Base-by-base conservation (phyloP, 2,888 invertebrate genomes). In the Eudemis profundana region DNA sequence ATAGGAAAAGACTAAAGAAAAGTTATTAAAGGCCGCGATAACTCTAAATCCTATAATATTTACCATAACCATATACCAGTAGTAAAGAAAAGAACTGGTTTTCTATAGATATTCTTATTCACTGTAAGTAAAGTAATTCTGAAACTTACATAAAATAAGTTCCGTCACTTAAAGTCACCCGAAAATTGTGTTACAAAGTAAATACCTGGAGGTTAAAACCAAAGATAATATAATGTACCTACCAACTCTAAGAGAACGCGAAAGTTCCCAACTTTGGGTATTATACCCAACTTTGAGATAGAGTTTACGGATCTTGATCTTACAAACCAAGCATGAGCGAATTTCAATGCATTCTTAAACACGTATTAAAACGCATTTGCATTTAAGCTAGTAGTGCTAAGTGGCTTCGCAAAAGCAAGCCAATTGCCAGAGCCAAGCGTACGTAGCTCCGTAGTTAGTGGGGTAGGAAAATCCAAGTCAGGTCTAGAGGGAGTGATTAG, bases 401-500 rank as follows among this genome's bases (percentile, higher is more conserved):
- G 56, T 56, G 56, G 42, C 12, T 44, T 8, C n/a, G 17, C n/a
- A 8, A 56, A 33, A 56, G 56, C 56, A 29, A 29, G 29, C 42
- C 27, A 29, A 44, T 44, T 29, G 42, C 56, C 29, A 27, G 17
- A 23, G 23, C 5, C 3, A 23, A 8, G 8, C 2, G 33, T 8
- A 33, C 33, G n/a, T 33, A 2, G 8, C 17, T 56, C 10, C n/a
- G n/a, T 56, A 47, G 57, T 40, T 57, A 46, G 47, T 49, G 33
- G 42, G 50, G 29, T n/a, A n/a, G 33, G n/a, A 23, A 51, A 64
- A 64, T 64, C 57, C 57, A 27, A 63, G 62, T 56, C 47, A 17
- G 59, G 59, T 51, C 64, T 51, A 38, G 60, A 7, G 65, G 65
- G 65, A 53, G 53, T 40, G 53, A 65, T 65, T 53, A 60, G 53